Evolutionary conservation across 2,888 invertebrate species (phyloP).

Genomic region (Dyspetes luteomarginatus): DNA sequence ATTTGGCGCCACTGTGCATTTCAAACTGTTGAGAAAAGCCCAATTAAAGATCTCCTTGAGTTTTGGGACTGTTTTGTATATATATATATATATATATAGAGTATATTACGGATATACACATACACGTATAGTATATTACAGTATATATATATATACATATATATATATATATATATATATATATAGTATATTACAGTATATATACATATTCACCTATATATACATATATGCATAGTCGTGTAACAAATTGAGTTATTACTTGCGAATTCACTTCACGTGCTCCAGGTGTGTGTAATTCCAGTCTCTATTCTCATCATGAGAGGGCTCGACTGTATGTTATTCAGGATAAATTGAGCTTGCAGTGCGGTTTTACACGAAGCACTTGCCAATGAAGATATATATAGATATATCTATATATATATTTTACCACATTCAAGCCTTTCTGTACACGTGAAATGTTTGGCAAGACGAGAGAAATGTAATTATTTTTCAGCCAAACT

Average conservation of each 20-base stretch:
- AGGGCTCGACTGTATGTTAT: slow-evolving; percentile 1
- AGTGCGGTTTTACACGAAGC: slow-evolving; percentile 41
- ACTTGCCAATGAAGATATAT: slow-evolving; percentile 49
- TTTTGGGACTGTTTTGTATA: background rate
- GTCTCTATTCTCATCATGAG: slow-evolving; percentile 21
- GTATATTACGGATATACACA: background rate
- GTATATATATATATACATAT: background rate
- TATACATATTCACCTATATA: too few species aligned
- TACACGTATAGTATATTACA: too few species aligned
- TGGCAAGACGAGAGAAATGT: slow-evolving; percentile 46
- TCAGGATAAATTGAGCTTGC: slow-evolving; percentile 45
- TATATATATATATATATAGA: background rate
- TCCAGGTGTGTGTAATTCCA: slow-evolving; percentile 5
- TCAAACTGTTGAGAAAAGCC: slow-evolving; percentile 45
- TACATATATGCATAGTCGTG: background rate
- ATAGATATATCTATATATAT: background rate
- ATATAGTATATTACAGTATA: too few species aligned
- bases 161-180: background rate
- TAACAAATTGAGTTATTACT: slow-evolving; percentile 54
- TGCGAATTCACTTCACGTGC: slow-evolving; percentile 35
- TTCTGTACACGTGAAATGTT: slow-evolving; percentile 6
- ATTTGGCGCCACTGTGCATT: slow-evolving; percentile 40
- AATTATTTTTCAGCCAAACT: slow-evolving; percentile 64
- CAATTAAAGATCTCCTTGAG: slow-evolving; percentile 49
- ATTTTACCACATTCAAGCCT: background rate